Evolutionary conservation across 2,888 invertebrate genomes (phyloP).

Genomic region (Selenia dentaria): DNA sequence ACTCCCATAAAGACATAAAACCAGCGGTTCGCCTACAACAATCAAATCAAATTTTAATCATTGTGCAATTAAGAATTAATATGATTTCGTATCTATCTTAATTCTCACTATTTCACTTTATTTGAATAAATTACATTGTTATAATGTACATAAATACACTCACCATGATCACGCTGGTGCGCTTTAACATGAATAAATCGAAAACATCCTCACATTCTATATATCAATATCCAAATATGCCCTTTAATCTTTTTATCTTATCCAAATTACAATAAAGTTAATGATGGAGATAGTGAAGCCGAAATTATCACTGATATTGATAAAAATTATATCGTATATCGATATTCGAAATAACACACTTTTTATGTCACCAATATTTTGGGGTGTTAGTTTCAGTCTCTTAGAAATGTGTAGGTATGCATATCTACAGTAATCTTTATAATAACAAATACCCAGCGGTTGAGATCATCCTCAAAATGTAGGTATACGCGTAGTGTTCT

Average conservation of each 20-base stretch:
- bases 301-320: slow-evolving; percentile 31
- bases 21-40: slow-evolving; percentile 60
- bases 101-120: no score
- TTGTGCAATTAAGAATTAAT: no score
- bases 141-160: slow-evolving; percentile 30
- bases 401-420: no score
- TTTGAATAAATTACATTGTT: background rate
- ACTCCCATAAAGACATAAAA: slow-evolving; percentile 51
- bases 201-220: slow-evolving; percentile 28
- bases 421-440: no score
- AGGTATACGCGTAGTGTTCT: no score
- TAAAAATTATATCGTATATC: slow-evolving; percentile 11
- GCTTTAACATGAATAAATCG: slow-evolving; percentile 40
- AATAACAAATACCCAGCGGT: no score
- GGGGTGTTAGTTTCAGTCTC: no score
- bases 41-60: no score
- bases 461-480: no score
- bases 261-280: slow-evolving; percentile 47
- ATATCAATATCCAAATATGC: slow-evolving; percentile 42
- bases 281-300: slow-evolving; percentile 33
- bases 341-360: background rate
- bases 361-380: slow-evolving; percentile 9
- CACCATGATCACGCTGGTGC: slow-evolving; percentile 64
- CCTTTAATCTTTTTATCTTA: slow-evolving; percentile 52
- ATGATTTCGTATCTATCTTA: no score